Base-by-base conservation (phyloP, 2,797 vertebrate genomes). In the Cheracebus regulus region DNA sequence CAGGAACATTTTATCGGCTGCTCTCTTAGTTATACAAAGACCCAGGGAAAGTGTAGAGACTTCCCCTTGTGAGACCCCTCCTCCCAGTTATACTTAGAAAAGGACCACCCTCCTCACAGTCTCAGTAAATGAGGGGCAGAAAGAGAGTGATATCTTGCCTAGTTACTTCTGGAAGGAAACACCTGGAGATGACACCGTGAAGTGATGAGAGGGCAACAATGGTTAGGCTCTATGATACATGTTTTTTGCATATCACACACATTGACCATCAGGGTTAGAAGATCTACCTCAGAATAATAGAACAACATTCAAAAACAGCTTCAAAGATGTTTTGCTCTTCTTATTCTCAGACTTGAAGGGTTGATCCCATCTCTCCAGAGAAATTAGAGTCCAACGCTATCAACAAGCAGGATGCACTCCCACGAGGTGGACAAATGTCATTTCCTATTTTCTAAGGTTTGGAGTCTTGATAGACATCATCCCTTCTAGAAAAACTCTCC, bases 11-110 rank as follows among this genome's bases (percentile, higher is more conserved):
- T 82, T 58, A 39, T 61, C 85, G 78, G 48, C 39, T 92, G n/a
- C 48, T 96, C 10, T 87, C 30, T 94, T 75, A 76, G 67, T 91
- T 80, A 86, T 26, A 58, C 61, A 86, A 92, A 92, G 81, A 95
- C 28, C 87, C 41, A 80, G 87, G 39, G 48, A 85, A 55, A 92
- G 24, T 96, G 52, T 61, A 83, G 30, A 67, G n/a, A 84, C 92
- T 81, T 58, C 81, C 61, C n/a, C 36, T 81, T 33, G 44, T 30
- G 50, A 73, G 64, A 95, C 4, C 30, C 26, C 20, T n/a, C 4
- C 26, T 30, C 30, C 22, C 46, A 46, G 22, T 48, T 72, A 92
- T 46, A 52, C 11, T 36, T 58, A 75, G 73, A 58, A 15, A 55
- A 57, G 33, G 48, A 91, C n/a, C 55, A 84, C 7, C 5, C 19